Conservation (phyloP, 2,797 vertebrate species). For the Oreochromis grahami region DNA sequence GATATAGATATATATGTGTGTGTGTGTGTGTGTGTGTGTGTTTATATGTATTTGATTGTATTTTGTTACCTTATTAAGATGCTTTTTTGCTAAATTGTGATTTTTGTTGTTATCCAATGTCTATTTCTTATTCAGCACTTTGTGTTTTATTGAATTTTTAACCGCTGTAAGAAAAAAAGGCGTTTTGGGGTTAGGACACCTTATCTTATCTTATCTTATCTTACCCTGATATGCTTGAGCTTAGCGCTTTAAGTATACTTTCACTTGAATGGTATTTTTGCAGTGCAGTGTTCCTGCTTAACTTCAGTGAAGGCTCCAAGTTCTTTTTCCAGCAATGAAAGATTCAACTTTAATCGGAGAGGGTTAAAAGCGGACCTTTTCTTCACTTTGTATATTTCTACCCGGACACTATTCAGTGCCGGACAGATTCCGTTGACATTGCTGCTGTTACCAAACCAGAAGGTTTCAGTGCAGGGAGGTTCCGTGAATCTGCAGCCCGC, state of each 20-base stretch:
- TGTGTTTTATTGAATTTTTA: too few species aligned
- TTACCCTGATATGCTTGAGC: accelerated
- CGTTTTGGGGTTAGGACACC: too few species aligned
- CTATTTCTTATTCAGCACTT: neutral
- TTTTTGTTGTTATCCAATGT: too few species aligned
- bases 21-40: neutral
- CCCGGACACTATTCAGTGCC: constrained; percentile 25
- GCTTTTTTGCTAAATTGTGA: too few species aligned
- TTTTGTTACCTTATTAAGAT: neutral
- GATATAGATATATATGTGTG: too few species aligned
- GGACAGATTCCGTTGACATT: constrained; percentile 76
- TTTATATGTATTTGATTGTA: neutral
- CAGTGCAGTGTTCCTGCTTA: neutral
- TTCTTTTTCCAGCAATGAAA: accelerated
- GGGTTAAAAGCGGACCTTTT: neutral
- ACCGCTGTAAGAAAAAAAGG: too few species aligned
- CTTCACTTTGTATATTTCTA: neutral
- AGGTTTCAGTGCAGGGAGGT: neutral
- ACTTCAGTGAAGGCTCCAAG: neutral
- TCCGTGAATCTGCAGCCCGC: constrained; percentile 14
- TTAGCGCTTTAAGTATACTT: accelerated
- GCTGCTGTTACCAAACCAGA: constrained; percentile 55
- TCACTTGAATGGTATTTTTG: neutral
- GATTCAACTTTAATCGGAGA: accelerated
- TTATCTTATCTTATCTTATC: neutral